Percentiles rank a stretch among this genome's conserved stretches.
Evolutionary conservation across 2,113 vertebrate genomes (phyloP).

Genomic region (Salminus brasiliensis): DNA sequence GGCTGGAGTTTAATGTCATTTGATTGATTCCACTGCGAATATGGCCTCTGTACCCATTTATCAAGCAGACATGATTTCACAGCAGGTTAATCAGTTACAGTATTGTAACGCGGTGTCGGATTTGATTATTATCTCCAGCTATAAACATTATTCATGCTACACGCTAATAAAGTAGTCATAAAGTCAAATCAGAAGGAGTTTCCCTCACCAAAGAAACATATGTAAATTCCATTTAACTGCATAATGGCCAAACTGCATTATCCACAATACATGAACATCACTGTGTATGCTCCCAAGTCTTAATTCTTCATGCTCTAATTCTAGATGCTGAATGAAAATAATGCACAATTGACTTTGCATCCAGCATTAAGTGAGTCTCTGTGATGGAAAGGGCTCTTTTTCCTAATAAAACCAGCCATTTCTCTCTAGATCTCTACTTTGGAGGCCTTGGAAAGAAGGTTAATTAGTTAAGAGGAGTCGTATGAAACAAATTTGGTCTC

Average conservation of each 20-base stretch:
- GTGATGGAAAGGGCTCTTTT: not conserved
- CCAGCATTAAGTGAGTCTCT: not conserved
- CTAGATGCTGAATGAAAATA: not conserved
- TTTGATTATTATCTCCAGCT: slow-evolving; percentile 37
- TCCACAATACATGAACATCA: not conserved
- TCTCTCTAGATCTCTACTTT: slow-evolving; percentile 19
- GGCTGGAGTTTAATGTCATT: slow-evolving; percentile 42
- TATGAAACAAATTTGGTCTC: slow-evolving; percentile 48
- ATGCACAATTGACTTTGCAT: not conserved
- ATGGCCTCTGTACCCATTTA: slow-evolving; percentile 28
- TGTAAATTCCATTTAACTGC: not conserved
- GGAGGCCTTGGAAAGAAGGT: slow-evolving; percentile 33
- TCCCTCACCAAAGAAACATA: not conserved
- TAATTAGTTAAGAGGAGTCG: slow-evolving; percentile 49
- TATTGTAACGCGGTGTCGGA: slow-evolving; percentile 41
- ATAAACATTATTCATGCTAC: slow-evolving; percentile 27
- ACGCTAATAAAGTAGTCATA: slow-evolving; percentile 3
- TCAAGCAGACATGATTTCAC: slow-evolving; percentile 44
- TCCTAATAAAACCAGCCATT: not conserved
- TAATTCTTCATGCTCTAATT: not conserved
- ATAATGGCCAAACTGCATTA: not conserved
- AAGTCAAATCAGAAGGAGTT: slow-evolving; percentile 3
- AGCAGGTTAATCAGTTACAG: slow-evolving; percentile 41
- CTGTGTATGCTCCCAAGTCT: not conserved
- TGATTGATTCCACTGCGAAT: slow-evolving; percentile 51